Base-by-base conservation (phyloP, 1,140 invertebrate species). In the Augochlora pura region DNA sequence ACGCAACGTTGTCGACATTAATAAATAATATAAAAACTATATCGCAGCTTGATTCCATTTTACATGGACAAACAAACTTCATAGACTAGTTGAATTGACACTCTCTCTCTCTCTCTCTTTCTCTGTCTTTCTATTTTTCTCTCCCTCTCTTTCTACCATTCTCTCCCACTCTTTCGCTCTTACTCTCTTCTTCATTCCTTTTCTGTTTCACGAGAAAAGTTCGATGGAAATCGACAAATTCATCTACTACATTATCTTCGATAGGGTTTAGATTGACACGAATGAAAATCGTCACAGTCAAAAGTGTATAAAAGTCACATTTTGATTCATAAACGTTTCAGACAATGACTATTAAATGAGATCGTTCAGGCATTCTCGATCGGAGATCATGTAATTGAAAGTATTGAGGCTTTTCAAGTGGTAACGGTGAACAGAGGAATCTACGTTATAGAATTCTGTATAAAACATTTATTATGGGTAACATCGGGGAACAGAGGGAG, bases 251-350 rank as follows among this genome's bases (percentile, higher is more conserved):
- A 23, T 71, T 46, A 42, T 60, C 25, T 62, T 54, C 72, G 38
- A 54, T 71, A 67, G 14, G 25, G 27, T 57, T 71, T 70, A 38
- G 59, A 27, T 67, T 62, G 38, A 59, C 63, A 52, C 54, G 67
- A 84, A 70, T 64, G 66, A 83, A 79, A 25, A 59, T 84, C 83
- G 60, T 77, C 46, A 71, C 72, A 73, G 78, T 81, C 71, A 85
- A 71, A 85, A 86, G 79, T 74, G 80, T 82, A 85, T 79, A 85
- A 85, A 86, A 86, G 77, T 76, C 83, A 79, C 68, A 38, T 85
- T 86, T 85, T 79, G 67, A 85, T 85, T 85, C 68, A 4, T 69
- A 49, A 27, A 39, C 63, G 3, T 76, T 57, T 23, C 67, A 60
- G 64, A 80, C 46, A 52, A 66, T 54, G 65, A 46, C 67, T 72